phyloP scores from a whole-genome alignment of 2,113 vertebrate species.

The Tyrannus savana region DNA sequence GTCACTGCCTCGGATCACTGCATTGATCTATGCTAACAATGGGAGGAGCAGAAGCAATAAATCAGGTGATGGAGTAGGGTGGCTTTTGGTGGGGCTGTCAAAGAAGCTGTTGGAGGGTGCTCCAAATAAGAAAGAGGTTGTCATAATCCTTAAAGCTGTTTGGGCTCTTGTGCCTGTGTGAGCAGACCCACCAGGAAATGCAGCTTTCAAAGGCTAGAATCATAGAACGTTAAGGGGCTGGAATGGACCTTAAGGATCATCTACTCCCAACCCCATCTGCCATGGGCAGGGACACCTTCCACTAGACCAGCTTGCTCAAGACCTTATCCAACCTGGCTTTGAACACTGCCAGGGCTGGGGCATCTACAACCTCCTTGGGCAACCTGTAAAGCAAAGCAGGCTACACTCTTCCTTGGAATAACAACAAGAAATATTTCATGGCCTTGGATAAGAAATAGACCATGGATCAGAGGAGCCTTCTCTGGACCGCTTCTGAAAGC shows the following conservation, averaged over 20 bases:
- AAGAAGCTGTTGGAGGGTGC: background rate
- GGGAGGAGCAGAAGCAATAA: background rate
- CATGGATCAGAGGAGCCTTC: background rate
- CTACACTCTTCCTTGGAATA: background rate
- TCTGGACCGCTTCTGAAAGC: background rate
- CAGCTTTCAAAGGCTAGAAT: background rate
- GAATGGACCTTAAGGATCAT: background rate
- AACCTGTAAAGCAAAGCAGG: background rate
- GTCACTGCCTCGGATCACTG: background rate
- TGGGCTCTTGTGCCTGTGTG: rapidly evolving
- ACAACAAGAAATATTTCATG: background rate
- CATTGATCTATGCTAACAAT: background rate
- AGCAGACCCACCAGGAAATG: rapidly evolving
- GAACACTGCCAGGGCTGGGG: background rate
- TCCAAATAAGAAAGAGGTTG: background rate
- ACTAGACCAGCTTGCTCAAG: background rate
- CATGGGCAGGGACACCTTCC: background rate
- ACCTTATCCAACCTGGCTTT: background rate
- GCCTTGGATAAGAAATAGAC: background rate
- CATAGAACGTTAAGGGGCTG: background rate
- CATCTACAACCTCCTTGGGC: background rate
- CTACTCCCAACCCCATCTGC: rapidly evolving
- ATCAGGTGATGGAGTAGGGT: background rate
- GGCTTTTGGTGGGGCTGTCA: rapidly evolving
- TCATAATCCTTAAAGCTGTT: background rate